Conservation (phyloP, 2,113 vertebrate genomes). For the Anoplopoma fimbria region DNA sequence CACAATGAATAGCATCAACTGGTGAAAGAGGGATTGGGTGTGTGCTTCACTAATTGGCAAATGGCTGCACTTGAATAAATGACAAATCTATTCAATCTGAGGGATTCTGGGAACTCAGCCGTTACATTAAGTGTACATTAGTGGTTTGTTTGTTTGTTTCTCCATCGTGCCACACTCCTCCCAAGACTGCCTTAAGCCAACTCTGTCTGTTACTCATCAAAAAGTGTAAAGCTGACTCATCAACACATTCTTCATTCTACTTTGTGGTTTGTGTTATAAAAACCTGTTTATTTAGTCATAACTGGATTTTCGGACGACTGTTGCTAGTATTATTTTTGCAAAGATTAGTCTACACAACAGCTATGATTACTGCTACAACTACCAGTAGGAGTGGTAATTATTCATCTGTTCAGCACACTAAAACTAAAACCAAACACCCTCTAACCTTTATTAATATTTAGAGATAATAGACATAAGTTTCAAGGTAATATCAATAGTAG, state of each 20-base stretch:
- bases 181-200: background rate
- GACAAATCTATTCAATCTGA: constrained; percentile 11
- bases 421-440: background rate
- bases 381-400: background rate
- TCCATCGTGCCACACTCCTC: constrained; percentile 10
- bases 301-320: constrained; percentile 3
- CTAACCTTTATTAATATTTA: background rate
- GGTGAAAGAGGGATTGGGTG: constrained; percentile 8
- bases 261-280: constrained; percentile 5
- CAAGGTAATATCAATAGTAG: background rate
- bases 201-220: constrained; percentile 8
- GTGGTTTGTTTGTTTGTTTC: background rate
- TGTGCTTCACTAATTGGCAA: constrained; percentile 9
- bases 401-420: background rate
- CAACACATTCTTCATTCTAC: background rate
- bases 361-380: background rate
- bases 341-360: background rate
- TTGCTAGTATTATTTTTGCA: background rate
- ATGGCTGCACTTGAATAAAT: constrained; percentile 9
- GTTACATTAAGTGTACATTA: background rate
- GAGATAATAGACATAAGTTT: background rate
- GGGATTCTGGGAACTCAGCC: constrained; percentile 25
- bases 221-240: constrained; percentile 17
- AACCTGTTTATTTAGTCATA: constrained; percentile 20
- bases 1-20: background rate